Evolutionary conservation across 2,113 vertebrate species (phyloP).

Genomic region (Hippopotamus amphibius): DNA sequence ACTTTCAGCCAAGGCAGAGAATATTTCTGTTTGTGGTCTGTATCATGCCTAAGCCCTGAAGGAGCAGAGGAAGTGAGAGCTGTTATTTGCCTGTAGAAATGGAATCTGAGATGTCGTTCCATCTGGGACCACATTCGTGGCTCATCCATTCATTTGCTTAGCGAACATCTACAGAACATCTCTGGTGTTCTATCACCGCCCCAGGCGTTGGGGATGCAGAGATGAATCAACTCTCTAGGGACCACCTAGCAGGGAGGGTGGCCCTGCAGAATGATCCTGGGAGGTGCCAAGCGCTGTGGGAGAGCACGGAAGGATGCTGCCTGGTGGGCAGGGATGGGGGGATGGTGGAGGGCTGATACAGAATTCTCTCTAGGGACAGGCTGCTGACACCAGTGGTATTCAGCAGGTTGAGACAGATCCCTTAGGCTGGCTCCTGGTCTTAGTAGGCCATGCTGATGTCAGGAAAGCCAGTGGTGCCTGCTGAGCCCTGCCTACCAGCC

Average conservation of each 20-base stretch:
- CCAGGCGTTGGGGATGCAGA: not conserved
- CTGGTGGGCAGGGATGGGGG: not conserved
- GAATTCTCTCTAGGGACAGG: not conserved
- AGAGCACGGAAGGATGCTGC: not conserved
- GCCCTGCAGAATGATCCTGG: not conserved
- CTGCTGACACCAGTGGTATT: no score
- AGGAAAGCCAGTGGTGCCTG: not conserved
- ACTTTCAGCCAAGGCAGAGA: not conserved
- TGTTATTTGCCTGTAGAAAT: not conserved
- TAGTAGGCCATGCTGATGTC: not conserved
- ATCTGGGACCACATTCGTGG: not conserved
- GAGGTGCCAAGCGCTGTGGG: not conserved
- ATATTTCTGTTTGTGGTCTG: not conserved
- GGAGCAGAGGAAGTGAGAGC: not conserved
- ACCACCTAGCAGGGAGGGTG: accelerated
- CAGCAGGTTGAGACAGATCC: not conserved
- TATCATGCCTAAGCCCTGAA: accelerated
- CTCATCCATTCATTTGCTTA: not conserved
- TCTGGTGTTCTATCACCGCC: not conserved
- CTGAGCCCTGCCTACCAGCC: not conserved
- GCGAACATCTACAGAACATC: not conserved
- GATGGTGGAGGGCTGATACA: not conserved
- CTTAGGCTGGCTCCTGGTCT: not conserved
- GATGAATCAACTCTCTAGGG: not conserved
- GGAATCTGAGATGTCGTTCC: not conserved